Percentiles rank a stretch among this genome's conserved stretches.
Conservation (phyloP, 37 sponge, comb jelly and placozoan species). For the Hormiphora californensis region DNA sequence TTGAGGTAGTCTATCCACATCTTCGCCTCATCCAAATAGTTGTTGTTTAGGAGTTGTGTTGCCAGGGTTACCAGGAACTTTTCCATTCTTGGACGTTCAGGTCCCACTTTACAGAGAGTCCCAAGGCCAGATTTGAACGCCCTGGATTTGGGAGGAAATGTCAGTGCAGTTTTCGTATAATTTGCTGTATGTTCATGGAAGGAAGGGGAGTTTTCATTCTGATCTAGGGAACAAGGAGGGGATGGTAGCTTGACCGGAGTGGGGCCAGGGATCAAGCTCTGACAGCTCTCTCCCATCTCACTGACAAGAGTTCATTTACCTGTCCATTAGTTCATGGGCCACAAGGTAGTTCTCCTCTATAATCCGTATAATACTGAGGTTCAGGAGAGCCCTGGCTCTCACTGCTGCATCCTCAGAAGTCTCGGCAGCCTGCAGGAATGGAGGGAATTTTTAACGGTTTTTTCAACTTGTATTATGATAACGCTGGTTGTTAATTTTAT, state of each 20-base stretch:
- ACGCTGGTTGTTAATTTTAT: too few relatives aligned
- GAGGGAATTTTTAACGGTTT: too few relatives aligned
- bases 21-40: background rate
- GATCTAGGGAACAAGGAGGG: too few relatives aligned
- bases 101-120: background rate
- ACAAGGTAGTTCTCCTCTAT: background rate
- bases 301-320: too few relatives aligned
- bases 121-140: background rate
- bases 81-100: background rate
- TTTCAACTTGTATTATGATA: too few relatives aligned
- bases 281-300: too few relatives aligned
- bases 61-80: background rate
- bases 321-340: slow-evolving; percentile 22
- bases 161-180: background rate
- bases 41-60: background rate
- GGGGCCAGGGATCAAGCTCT: too few relatives aligned
- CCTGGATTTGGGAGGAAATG: background rate
- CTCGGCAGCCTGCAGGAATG: slow-evolving; percentile 30
- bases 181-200: too few relatives aligned
- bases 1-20: slow-evolving; percentile 36
- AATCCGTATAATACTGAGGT: background rate
- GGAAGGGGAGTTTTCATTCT: too few relatives aligned
- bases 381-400: slow-evolving; percentile 8
- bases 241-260: too few relatives aligned
- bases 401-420: slow-evolving; percentile 1